Evolutionary conservation across 2,113 vertebrate genomes (phyloP).

Genomic region (Acrocephalus kingi): DNA sequence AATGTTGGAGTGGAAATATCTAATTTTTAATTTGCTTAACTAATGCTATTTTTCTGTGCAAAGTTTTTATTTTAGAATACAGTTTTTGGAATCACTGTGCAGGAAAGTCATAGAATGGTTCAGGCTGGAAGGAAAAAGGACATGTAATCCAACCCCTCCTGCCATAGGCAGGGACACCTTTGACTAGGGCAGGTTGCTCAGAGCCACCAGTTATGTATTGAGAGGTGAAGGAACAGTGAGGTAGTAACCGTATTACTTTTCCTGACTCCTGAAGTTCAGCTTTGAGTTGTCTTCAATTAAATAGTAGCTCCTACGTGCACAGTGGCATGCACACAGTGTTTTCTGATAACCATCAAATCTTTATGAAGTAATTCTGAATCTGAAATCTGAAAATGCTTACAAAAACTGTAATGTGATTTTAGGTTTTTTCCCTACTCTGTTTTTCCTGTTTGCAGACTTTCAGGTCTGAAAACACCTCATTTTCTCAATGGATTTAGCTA

Average conservation of each 20-base stretch:
- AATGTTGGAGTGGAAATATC: background rate
- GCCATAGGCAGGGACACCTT: background rate
- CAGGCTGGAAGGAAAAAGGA: background rate
- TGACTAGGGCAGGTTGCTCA: background rate
- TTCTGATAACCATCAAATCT: background rate
- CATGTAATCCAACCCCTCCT: background rate
- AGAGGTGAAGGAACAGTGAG: background rate
- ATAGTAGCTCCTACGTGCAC: fast-evolving
- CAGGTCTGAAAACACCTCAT: background rate
- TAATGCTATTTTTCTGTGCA: background rate
- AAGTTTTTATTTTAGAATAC: background rate
- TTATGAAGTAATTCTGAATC: background rate
- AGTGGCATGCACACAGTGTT: background rate
- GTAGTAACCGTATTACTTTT: background rate
- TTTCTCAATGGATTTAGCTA: background rate
- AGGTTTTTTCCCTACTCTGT: background rate
- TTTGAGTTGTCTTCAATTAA: background rate
- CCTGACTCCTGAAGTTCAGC: background rate
- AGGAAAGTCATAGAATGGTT: background rate
- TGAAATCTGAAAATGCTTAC: background rate
- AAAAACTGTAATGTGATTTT: background rate
- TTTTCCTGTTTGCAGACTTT: background rate
- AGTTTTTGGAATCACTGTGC: background rate
- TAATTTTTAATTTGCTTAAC: background rate
- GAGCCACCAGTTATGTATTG: background rate